phyloP scores from a whole-genome alignment of 1,140 invertebrate species.

The Drosophila aff. region DNA sequence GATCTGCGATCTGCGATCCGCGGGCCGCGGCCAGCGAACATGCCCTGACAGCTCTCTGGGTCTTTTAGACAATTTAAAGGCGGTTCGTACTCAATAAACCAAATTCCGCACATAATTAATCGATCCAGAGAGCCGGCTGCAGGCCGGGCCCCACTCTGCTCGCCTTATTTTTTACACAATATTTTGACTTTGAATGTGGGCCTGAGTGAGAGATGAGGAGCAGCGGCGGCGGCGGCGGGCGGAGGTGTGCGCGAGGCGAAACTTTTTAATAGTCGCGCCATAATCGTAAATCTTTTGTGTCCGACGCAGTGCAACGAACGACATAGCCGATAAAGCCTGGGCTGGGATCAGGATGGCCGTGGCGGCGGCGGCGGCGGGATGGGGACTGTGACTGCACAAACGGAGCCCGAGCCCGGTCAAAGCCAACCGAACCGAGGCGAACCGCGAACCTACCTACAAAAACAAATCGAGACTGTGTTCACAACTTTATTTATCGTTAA shows the following conservation, averaged over 20 bases:
- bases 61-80: constrained; percentile 83
- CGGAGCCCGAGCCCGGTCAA: constrained; percentile 15
- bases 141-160: constrained; percentile 29
- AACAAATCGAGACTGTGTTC: constrained; percentile 76
- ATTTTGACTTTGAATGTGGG: constrained; percentile 78
- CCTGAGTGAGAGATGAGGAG: constrained; percentile 48
- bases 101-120: constrained; percentile 84
- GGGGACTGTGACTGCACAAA: constrained; percentile 14
- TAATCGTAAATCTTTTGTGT: constrained; percentile 84
- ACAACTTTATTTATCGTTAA: constrained; percentile 78
- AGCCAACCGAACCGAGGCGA: constrained; percentile 17
- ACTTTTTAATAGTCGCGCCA: constrained; percentile 83
- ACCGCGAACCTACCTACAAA: constrained; percentile 42
- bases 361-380: background rate
- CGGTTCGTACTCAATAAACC: constrained; percentile 83
- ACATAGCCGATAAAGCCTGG: constrained; percentile 67
- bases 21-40: constrained; percentile 24
- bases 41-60: constrained; percentile 73
- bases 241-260: constrained; percentile 77
- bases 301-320: constrained; percentile 79
- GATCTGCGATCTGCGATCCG: constrained; percentile 21
- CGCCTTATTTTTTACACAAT: constrained; percentile 55
- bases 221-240: background rate
- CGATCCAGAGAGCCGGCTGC: constrained; percentile 64
- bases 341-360: constrained; percentile 36